phyloP scores from a whole-genome alignment of 2,888 invertebrate species.

The Ditula angustiorana region DNA sequence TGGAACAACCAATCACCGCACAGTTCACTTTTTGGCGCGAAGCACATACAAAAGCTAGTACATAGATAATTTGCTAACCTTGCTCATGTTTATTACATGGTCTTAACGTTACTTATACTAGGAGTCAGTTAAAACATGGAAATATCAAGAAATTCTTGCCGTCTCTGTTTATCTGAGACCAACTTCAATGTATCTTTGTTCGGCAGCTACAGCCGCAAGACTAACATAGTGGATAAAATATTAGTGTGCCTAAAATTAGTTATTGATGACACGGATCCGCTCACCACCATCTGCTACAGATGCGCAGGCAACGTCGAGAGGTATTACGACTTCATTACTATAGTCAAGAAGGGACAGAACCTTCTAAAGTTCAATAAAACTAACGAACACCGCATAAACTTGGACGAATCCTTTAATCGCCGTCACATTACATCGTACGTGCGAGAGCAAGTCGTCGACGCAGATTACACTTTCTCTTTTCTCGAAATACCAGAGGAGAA shows the following conservation, averaged over 20 bases:
- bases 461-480: slow-evolving; percentile 74
- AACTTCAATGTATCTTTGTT: slow-evolving; percentile 74
- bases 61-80: background rate
- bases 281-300: slow-evolving; percentile 71
- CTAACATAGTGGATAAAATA: slow-evolving; percentile 70
- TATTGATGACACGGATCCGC: slow-evolving; percentile 66
- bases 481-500: slow-evolving; percentile 65
- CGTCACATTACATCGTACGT: slow-evolving; percentile 67
- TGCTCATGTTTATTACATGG: background rate
- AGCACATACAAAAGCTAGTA: slow-evolving; percentile 13
- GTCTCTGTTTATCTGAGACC: slow-evolving; percentile 69
- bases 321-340: slow-evolving; percentile 67
- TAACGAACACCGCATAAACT: slow-evolving; percentile 48
- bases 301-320: slow-evolving; percentile 72
- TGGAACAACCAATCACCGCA: slow-evolving; percentile 45
- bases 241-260: slow-evolving; percentile 67
- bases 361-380: slow-evolving; percentile 49
- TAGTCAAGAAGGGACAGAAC: slow-evolving; percentile 67
- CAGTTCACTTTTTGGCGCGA: slow-evolving; percentile 50
- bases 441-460: slow-evolving; percentile 67
- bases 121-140: slow-evolving; percentile 58
- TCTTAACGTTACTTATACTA: slow-evolving; percentile 12
- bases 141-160: slow-evolving; percentile 65
- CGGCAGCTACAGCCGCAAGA: slow-evolving; percentile 65
- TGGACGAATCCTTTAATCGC: slow-evolving; percentile 52